Evolutionary conservation across 23 tunicate species (phyloP).

Genomic region (Botrylloides violaceus): DNA sequence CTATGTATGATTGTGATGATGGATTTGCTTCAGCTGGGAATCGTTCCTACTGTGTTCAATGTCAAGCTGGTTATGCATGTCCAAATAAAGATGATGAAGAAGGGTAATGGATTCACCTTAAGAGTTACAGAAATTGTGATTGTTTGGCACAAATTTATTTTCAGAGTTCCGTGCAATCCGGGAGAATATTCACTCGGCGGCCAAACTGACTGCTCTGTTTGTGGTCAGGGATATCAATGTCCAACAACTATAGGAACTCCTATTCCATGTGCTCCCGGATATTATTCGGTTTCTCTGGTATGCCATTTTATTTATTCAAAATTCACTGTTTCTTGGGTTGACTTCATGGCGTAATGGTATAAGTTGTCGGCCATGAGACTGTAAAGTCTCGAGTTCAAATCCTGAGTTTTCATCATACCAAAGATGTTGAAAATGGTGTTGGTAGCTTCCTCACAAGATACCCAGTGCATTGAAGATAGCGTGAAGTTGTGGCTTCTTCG

Average conservation of each 20-base stretch:
- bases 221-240: constrained; percentile 67
- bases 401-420: no score
- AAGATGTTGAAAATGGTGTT: no score
- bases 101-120: constrained; percentile 31
- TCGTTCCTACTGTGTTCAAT: constrained; percentile 48
- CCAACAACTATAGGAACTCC: constrained; percentile 47
- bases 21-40: constrained; percentile 77
- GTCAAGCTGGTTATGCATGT: constrained; percentile 67
- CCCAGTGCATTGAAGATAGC: no score
- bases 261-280: constrained; percentile 50
- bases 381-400: no score
- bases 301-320: no score
- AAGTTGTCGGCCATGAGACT: no score
- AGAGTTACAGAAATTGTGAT: no score
- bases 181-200: constrained; percentile 86
- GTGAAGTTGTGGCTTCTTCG: no score
- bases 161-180: constrained; percentile 38
- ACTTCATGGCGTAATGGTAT: no score
- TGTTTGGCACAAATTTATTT: no score
- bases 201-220: constrained; percentile 32
- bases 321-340: no score
- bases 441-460: no score
- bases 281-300: constrained; percentile 27
- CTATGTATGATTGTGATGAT: constrained; percentile 15
- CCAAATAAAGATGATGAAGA: constrained; percentile 34